These are phyloP conservation scores for Stratiomys singularior DNA, from an alignment of 2,888 invertebrate species.

Conservation along the genomic window DNA sequence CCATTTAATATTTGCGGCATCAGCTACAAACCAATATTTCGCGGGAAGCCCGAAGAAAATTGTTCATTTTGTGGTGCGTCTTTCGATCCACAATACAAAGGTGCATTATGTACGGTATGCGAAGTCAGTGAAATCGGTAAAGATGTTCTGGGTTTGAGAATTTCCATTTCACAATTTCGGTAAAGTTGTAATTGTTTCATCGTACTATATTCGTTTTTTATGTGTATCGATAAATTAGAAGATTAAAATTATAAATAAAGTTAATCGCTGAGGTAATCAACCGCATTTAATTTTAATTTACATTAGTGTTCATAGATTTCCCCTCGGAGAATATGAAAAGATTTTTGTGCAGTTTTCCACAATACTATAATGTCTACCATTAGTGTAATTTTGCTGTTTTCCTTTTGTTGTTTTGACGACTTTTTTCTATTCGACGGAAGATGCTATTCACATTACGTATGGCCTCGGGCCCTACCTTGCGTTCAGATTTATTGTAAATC, in stretches of 20 bases:
- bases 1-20: conserved; percentile 95
- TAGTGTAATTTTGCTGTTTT: too few species aligned
- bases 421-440: too few species aligned
- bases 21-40: conserved; percentile 92
- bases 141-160: conserved; percentile 86
- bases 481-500: too few species aligned
- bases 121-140: conserved; percentile 92
- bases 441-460: too few species aligned
- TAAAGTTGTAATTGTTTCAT: conserved; percentile 52
- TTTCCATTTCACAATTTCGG: conserved; percentile 71
- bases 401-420: too few species aligned
- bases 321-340: too few species aligned
- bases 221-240: conserved; percentile 37
- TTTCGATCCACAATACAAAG: conserved; percentile 88
- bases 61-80: conserved; percentile 92
- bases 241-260: conserved; percentile 34
- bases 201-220: conserved; percentile 28
- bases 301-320: too few species aligned
- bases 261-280: background rate
- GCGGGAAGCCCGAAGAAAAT: conserved; percentile 92
- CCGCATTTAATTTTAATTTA: too few species aligned
- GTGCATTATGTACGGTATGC: conserved; percentile 85
- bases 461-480: too few species aligned
- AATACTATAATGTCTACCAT: too few species aligned
- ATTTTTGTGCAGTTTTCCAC: too few species aligned